Base-by-base conservation (phyloP, 2,888 invertebrate genomes). In the Drosophila mimetica region DNA sequence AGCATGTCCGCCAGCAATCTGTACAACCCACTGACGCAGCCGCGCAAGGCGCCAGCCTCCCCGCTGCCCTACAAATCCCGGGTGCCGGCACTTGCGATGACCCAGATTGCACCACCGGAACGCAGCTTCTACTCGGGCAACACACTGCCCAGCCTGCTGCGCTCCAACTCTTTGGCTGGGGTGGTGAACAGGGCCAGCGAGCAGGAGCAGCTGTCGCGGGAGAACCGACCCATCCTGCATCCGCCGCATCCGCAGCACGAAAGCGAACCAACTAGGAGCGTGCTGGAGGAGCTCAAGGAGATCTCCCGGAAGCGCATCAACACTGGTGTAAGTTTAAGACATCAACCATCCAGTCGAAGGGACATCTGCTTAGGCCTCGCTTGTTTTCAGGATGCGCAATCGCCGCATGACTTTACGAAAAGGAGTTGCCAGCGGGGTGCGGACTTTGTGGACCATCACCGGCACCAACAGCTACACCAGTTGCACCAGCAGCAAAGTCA, bases 301-400 rank as follows among this genome's bases (percentile, higher is more conserved):
- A 93, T 93, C 51, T 93, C 93, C 1, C 89, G 93, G 22, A 93
- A 93, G 83, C 90, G 93, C 34, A 93, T 93, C 28, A 93, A 93
- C 75, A 91, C 92, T 41, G 92, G 90, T 74, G 93, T 91, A 84
- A 83, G 89, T 86, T 20, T 13, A 3, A 36, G 48, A 7, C 14
- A 6, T 6, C 30, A 28, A 7, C 7, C 2, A 46, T 14, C 22
- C 20, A 13, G 7, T 8, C 6, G 11, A 6, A 7, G 11, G 18
- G 42, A 8, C 22, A 48, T 3, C 16, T 52, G 18, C 30, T 57
- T 32, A 30, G 42, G 42, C n/a, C 48, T 41, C 5, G 44, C 28
- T 37, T 69, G 36, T 36, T 86, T 88, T 18, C 74, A 91, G 91
- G 90, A 91, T 42, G 61, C 86, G 9, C 88, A 89, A 37, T 78